These are phyloP conservation scores for Andricus curvator DNA, from an alignment of 2,888 invertebrate species.

Conservation along the genomic window DNA sequence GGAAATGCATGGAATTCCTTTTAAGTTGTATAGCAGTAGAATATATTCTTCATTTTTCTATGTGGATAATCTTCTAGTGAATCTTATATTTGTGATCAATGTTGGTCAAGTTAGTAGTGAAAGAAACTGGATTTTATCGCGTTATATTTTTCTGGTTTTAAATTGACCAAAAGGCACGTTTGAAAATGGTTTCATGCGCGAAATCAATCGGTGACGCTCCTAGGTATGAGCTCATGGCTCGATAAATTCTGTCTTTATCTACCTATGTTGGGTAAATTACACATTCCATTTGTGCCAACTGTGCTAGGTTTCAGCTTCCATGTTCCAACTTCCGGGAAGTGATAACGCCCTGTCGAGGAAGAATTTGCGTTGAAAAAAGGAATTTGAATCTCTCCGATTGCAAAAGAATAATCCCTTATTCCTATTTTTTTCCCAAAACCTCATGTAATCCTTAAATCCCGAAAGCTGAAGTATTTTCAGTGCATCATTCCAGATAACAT, in stretches of 20 bases:
- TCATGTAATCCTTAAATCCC: no score
- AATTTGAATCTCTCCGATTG: neutral
- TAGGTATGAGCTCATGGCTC: conserved; percentile 36
- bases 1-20: conserved; percentile 14
- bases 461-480: no score
- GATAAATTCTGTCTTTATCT: conserved; percentile 31
- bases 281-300: neutral
- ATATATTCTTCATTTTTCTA: no score
- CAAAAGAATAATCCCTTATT: neutral
- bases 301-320: conserved; percentile 22
- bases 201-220: conserved; percentile 30
- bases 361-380: neutral
- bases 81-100: neutral
- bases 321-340: conserved; percentile 15
- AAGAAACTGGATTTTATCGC: neutral
- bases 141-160: neutral
- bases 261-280: conserved; percentile 5
- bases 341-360: conserved; percentile 6
- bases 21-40: neutral
- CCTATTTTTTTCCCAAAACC: no score
- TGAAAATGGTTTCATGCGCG: neutral
- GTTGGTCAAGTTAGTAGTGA: neutral
- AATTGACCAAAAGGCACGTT: neutral
- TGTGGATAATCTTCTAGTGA: no score
- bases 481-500: no score